Base-by-base conservation (phyloP, 2,888 invertebrate genomes). In the Philereme vetulata region DNA sequence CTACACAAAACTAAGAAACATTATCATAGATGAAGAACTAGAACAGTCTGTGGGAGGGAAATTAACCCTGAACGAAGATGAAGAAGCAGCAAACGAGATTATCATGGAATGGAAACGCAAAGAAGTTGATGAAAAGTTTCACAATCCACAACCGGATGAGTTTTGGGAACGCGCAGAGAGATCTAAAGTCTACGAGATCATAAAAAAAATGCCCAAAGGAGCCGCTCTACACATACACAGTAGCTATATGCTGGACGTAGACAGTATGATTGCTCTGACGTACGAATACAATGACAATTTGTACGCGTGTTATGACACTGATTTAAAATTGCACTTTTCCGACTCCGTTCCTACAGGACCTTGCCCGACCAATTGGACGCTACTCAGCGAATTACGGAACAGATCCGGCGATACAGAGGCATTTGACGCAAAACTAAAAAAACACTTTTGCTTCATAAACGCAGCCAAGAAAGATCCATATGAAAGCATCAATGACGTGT, bases 121-220 rank as follows among this genome's bases (percentile, higher is more conserved):
- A 7, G 95, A 95, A 76, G 72, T 93, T 9, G 75, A 90, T 0
- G 84, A 88, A 47, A 93, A 93, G 8, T 86, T 90, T 67, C 71
- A 77, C 0, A 81, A 93, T 57, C 93, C 93, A 0, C 79, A 84
- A 54, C 75, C 85, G 5, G 96, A 95, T 73, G 90, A 94, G 47
- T 95, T 96, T 1, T 93, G 93, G 67, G 74, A 91, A 0, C 81
- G 92, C 7, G 95, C 96, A 9, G 87, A 93, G 10, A 78, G 86
- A 0, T 96, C 96, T 0, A 85, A 93, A 56, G 94, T 97, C 4
- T 96, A 95, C 74, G 81, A 94, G 66, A 88, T 96, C 4, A 93
- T 97, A 5, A 87, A 86, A 56, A 81, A 76, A 51, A 93, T 97
- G 93, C 97, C 97, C 0, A 97, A 97, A 86, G 97, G 96, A 0